phyloP scores from a whole-genome alignment of 2,888 invertebrate genomes.

The Flabesymbios commensalis region DNA sequence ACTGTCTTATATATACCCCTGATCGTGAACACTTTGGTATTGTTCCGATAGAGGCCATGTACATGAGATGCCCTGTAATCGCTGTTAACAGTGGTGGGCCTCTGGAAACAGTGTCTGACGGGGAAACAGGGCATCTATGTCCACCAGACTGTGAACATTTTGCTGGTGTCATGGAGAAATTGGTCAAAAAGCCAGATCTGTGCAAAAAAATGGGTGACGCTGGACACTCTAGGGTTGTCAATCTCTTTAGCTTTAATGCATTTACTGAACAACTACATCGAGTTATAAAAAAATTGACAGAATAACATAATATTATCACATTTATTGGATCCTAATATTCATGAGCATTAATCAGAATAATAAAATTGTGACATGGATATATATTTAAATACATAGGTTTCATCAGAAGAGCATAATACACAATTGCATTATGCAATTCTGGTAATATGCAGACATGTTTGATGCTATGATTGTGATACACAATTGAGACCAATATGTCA shows the following conservation, averaged over 20 bases:
- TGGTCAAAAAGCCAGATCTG: slow-evolving; percentile 70
- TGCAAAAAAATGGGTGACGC: slow-evolving; percentile 74
- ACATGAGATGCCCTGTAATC: slow-evolving; percentile 87
- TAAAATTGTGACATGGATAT: too few relatives aligned
- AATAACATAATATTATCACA: neutral
- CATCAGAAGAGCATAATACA: too few relatives aligned
- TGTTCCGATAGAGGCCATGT: slow-evolving; percentile 98
- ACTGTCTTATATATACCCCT: slow-evolving; percentile 91
- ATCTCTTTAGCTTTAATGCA: slow-evolving; percentile 81
- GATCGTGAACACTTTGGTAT: slow-evolving; percentile 98
- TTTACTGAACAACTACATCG: slow-evolving; percentile 65
- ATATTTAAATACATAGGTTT: too few relatives aligned
- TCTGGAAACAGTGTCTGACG: slow-evolving; percentile 77
- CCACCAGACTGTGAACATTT: slow-evolving; percentile 71
- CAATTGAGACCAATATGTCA: too few relatives aligned
- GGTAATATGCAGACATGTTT: too few relatives aligned
- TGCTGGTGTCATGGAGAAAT: slow-evolving; percentile 75
- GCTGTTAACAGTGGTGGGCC: slow-evolving; percentile 96
- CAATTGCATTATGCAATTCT: too few relatives aligned
- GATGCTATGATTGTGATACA: too few relatives aligned
- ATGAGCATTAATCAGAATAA: too few relatives aligned
- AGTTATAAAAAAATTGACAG: neutral
- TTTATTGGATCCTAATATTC: too few relatives aligned
- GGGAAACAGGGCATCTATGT: slow-evolving; percentile 62
- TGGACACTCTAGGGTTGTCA: slow-evolving; percentile 74